Percentiles rank a stretch among this genome's conserved stretches.
phyloP scores from a whole-genome alignment of 2,797 vertebrate species.

The Oceanodroma leucorhoa region DNA sequence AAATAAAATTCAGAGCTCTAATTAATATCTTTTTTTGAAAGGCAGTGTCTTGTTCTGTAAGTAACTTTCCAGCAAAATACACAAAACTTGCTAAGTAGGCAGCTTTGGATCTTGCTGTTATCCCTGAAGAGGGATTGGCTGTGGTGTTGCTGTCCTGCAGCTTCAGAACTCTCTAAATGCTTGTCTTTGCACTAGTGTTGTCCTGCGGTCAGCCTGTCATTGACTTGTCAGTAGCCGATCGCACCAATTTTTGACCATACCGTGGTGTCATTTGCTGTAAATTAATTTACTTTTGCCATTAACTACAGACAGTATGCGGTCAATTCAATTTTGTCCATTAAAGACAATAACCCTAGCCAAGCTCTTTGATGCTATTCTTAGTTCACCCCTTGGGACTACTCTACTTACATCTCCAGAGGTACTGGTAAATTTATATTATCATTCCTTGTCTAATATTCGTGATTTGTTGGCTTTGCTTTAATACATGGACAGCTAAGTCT shows the following conservation, averaged over 20 bases:
- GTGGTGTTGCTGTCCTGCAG: background rate
- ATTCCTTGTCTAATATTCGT: slow-evolving; percentile 53
- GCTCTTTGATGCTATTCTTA: slow-evolving; percentile 43
- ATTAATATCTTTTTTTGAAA: background rate
- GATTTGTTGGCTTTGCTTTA: slow-evolving; percentile 60
- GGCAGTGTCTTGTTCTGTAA: background rate
- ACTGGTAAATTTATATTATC: slow-evolving; percentile 48
- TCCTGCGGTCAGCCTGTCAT: slow-evolving; percentile 1
- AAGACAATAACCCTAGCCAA: slow-evolving; percentile 53
- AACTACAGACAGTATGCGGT: slow-evolving; percentile 20
- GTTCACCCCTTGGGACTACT: slow-evolving; percentile 40
- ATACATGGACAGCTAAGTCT: slow-evolving; percentile 6
- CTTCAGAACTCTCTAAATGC: background rate
- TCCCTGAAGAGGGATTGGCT: background rate
- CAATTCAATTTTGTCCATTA: slow-evolving; percentile 62
- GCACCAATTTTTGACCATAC: slow-evolving; percentile 9
- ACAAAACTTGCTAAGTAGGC: background rate
- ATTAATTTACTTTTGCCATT: slow-evolving; percentile 64
- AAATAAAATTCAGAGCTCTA: background rate
- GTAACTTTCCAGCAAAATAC: background rate
- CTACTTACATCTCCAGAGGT: slow-evolving; percentile 41
- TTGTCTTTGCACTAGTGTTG: background rate
- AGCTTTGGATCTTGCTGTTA: background rate
- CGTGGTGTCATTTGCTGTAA: slow-evolving; percentile 16
- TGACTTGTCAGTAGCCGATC: background rate